A percentile compares a stretch with the other conserved stretches of the same genome.
Conservation (phyloP, 2,888 invertebrate species). For the Prosapia bicincta region DNA sequence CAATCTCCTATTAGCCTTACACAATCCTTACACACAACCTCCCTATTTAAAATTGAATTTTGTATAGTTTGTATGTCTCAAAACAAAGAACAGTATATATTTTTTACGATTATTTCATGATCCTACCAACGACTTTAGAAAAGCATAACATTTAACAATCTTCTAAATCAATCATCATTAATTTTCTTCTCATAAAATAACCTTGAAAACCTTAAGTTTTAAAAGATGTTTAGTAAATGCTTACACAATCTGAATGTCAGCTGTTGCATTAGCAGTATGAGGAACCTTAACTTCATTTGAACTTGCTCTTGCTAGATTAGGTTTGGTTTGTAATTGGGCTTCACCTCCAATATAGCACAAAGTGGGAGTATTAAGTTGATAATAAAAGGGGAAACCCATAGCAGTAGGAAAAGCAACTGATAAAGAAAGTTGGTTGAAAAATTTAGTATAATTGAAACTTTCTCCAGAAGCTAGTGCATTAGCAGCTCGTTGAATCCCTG, state of each 20-base stretch:
- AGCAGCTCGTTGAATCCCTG: conserved; percentile 47
- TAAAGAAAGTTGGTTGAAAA: conserved; percentile 55
- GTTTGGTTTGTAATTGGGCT: conserved; percentile 48
- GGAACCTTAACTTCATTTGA: conserved; percentile 41
- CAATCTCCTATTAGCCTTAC: too few species aligned
- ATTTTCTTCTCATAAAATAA: too few species aligned
- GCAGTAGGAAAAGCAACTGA: conserved; percentile 67
- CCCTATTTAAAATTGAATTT: too few species aligned
- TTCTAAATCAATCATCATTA: too few species aligned
- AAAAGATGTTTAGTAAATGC: conserved; percentile 12
- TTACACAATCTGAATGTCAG: conserved; percentile 51
- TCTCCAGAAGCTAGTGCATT: conserved; percentile 49
- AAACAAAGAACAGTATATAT: too few species aligned
- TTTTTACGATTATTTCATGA: too few species aligned
- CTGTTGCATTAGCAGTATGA: conserved; percentile 47
- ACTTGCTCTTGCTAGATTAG: conserved; percentile 37
- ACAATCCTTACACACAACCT: too few species aligned
- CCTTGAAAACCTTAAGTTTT: too few species aligned
- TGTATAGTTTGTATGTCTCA: too few species aligned
- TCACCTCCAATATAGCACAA: conserved; percentile 54
- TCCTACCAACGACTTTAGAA: too few species aligned
- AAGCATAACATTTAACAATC: too few species aligned
- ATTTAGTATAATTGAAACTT: conserved; percentile 57
- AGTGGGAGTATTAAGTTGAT: conserved; percentile 57
- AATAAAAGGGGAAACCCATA: conserved; percentile 66